Conservation (phyloP, 2,113 vertebrate genomes). For the Callipepla californica region DNA sequence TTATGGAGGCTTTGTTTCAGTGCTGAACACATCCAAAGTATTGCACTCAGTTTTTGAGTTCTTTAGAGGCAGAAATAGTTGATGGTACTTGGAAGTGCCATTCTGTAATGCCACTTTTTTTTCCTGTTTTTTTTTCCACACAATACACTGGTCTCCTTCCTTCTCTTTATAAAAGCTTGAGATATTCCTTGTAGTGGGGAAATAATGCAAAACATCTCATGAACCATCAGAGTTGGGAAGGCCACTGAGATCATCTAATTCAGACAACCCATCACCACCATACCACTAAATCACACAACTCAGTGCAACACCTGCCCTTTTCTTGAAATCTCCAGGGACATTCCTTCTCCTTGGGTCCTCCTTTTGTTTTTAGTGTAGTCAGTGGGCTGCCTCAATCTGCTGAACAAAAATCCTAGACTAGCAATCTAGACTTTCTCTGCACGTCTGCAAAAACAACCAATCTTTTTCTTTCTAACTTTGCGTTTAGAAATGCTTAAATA, state of each 20-base stretch:
- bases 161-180: not conserved
- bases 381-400: not conserved
- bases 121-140: not conserved
- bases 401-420: not conserved
- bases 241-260: too few species aligned
- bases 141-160: too few species aligned
- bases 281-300: too few species aligned
- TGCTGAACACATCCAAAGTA: too few species aligned
- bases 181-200: not conserved
- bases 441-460: not conserved
- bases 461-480: not conserved
- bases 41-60: not conserved
- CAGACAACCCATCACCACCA: too few species aligned
- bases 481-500: conserved; percentile 88
- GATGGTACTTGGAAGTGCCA: not conserved
- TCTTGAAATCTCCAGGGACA: too few species aligned
- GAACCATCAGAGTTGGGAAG: too few species aligned
- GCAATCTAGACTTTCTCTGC: not conserved
- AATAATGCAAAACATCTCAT: accelerated
- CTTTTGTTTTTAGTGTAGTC: not conserved
- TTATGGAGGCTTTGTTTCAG: not conserved
- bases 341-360: not conserved
- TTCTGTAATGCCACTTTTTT: accelerated
- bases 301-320: too few species aligned
- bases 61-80: not conserved